A percentile compares a stretch with the other conserved stretches of the same genome.
Evolutionary conservation across 1,140 invertebrate species (phyloP).

Genomic region (Cheumatopsyche charites): DNA sequence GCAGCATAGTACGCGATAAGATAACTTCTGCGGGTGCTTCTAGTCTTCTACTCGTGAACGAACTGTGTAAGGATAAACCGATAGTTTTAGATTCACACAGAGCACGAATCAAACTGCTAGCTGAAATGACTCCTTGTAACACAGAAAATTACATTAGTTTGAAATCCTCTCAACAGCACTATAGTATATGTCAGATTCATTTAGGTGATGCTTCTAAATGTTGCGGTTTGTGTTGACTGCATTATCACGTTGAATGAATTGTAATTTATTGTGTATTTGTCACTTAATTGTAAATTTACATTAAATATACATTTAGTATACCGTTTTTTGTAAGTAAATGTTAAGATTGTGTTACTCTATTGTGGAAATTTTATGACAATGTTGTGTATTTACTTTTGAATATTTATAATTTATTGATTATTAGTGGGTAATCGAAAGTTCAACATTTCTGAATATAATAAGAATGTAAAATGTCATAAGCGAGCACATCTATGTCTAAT

Average conservation of each 20-base stretch:
- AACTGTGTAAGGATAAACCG: constrained; percentile 45
- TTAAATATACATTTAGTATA: constrained; percentile 17
- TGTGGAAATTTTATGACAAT: constrained; percentile 39
- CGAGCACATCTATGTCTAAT: not conserved
- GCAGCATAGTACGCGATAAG: constrained; percentile 62
- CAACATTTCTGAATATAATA: not conserved
- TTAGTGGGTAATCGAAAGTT: not conserved
- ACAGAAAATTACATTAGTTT: constrained; percentile 26
- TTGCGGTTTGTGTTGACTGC: constrained; percentile 65
- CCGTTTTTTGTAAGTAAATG: constrained; percentile 36
- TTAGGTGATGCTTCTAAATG: constrained; percentile 64
- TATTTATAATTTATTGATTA: constrained; percentile 31
- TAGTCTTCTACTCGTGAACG: constrained; percentile 46
- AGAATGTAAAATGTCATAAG: constrained; percentile 32
- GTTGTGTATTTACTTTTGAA: constrained; percentile 34
- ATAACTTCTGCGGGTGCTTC: constrained; percentile 46
- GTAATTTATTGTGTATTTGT: constrained; percentile 21
- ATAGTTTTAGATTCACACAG: constrained; percentile 44
- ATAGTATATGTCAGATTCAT: constrained; percentile 62
- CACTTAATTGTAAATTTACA: constrained; percentile 22
- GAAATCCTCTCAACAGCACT: constrained; percentile 28
- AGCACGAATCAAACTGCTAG: constrained; percentile 43
- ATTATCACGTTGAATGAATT: constrained; percentile 6
- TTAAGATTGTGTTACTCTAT: constrained; percentile 44
- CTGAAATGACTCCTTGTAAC: constrained; percentile 38